phyloP scores from a whole-genome alignment of 2,888 invertebrate species.

The Drosophila prostipennis region DNA sequence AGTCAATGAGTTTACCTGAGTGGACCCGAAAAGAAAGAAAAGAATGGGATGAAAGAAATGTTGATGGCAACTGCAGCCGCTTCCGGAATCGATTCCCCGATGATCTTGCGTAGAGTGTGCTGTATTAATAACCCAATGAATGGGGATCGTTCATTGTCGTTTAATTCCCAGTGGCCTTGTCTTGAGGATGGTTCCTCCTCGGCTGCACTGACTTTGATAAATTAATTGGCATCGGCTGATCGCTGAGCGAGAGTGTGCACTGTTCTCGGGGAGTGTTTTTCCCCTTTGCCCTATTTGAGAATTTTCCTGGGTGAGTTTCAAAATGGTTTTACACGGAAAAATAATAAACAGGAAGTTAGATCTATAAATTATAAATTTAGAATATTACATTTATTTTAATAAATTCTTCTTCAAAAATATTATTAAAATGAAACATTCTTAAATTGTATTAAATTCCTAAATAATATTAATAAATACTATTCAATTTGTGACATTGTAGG shows the following conservation, averaged over 20 bases:
- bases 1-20: slow-evolving; percentile 58
- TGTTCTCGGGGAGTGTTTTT: slow-evolving; percentile 19
- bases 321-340: slow-evolving; percentile 12
- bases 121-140: slow-evolving; percentile 69
- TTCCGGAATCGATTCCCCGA: slow-evolving; percentile 56
- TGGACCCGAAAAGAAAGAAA: background rate
- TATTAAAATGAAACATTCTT: too few relatives aligned
- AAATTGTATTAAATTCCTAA: too few relatives aligned
- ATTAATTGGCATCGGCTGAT: slow-evolving; percentile 70
- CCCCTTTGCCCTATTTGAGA: slow-evolving; percentile 21
- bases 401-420: too few relatives aligned
- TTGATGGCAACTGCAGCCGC: slow-evolving; percentile 65
- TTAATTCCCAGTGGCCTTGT: slow-evolving; percentile 72
- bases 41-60: slow-evolving; percentile 49
- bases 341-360: background rate
- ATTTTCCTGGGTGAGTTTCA: background rate
- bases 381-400: too few relatives aligned
- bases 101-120: slow-evolving; percentile 27
- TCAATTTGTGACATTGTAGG: too few relatives aligned
- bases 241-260: slow-evolving; percentile 36
- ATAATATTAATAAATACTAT: too few relatives aligned
- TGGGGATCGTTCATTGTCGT: slow-evolving; percentile 69
- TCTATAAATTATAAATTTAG: too few relatives aligned
- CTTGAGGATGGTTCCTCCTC: slow-evolving; percentile 28
- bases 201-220: slow-evolving; percentile 66